Conservation (phyloP, 1,140 invertebrate species). For the Calliphora vicina region DNA sequence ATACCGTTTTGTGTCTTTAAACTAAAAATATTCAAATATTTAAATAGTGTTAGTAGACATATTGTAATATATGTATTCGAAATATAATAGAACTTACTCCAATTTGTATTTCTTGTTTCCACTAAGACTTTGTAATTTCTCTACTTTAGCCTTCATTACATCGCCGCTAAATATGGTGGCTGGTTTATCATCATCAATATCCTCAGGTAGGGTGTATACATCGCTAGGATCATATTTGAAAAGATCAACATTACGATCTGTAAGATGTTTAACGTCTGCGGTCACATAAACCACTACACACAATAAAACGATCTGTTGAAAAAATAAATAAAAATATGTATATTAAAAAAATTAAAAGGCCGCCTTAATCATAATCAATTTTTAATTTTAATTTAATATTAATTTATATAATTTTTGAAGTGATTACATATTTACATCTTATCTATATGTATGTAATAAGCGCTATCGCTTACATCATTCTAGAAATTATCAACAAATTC, state of each 20-base stretch:
- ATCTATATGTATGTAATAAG: too few species aligned
- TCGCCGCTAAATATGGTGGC: conserved; percentile 56
- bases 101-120: conserved; percentile 60
- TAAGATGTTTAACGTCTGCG: conserved; percentile 56
- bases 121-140: conserved; percentile 54
- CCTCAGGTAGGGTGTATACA: conserved; percentile 58
- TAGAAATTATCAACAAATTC: too few species aligned
- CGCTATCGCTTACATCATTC: too few species aligned
- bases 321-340: background rate
- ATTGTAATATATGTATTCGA: too few species aligned
- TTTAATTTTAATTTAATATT: too few species aligned
- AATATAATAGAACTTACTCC: conserved; percentile 47
- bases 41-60: background rate
- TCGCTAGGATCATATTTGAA: conserved; percentile 61
- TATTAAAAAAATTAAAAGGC: background rate
- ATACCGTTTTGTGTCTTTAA: conserved; percentile 62
- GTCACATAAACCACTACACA: conserved; percentile 49
- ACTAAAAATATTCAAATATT: conserved; percentile 47
- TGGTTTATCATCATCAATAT: conserved; percentile 61
- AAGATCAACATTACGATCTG: conserved; percentile 57
- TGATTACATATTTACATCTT: too few species aligned
- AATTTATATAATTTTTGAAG: too few species aligned
- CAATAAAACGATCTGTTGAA: conserved; percentile 48
- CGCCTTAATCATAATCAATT: too few species aligned
- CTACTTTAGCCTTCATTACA: conserved; percentile 60